phyloP scores from a whole-genome alignment of 2,888 invertebrate genomes.

The Loripinus fragilis region DNA sequence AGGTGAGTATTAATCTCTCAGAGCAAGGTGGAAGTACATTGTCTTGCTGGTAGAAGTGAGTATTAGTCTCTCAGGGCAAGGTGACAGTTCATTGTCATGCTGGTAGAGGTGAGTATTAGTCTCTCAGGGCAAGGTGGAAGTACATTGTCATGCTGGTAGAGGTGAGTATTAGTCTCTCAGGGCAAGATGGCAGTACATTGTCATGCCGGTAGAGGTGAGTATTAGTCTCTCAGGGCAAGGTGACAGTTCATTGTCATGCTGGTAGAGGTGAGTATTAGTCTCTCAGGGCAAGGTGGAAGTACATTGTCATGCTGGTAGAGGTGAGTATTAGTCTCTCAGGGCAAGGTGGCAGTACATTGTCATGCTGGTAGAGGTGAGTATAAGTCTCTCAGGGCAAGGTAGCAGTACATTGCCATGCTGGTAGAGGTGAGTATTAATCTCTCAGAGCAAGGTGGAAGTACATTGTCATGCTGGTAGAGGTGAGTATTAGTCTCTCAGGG shows the following conservation, averaged over 20 bases:
- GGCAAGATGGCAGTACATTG: slow-evolving; percentile 93
- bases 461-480: neutral
- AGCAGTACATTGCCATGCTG: slow-evolving; percentile 95
- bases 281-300: slow-evolving; percentile 91
- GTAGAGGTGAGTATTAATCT: too few relatives aligned
- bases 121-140: too few relatives aligned
- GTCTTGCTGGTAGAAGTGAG: slow-evolving; percentile 89
- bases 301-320: slow-evolving; percentile 92
- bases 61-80: too few relatives aligned
- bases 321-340: too few relatives aligned
- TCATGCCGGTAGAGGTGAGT: slow-evolving; percentile 88
- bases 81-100: too few relatives aligned
- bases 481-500: too few relatives aligned
- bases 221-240: too few relatives aligned
- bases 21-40: slow-evolving; percentile 92
- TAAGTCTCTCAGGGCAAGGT: slow-evolving; percentile 90
- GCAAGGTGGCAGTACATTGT: slow-evolving; percentile 89
- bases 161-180: slow-evolving; percentile 91
- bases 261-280: slow-evolving; percentile 91
- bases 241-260: too few relatives aligned
- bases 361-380: slow-evolving; percentile 93
- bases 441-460: slow-evolving; percentile 82
- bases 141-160: slow-evolving; percentile 92
- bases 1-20: slow-evolving; percentile 92
- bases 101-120: neutral